Percentiles rank a stretch among this genome's conserved stretches.
Conservation (phyloP, 2,888 invertebrate genomes). For the Andrena fulva region DNA sequence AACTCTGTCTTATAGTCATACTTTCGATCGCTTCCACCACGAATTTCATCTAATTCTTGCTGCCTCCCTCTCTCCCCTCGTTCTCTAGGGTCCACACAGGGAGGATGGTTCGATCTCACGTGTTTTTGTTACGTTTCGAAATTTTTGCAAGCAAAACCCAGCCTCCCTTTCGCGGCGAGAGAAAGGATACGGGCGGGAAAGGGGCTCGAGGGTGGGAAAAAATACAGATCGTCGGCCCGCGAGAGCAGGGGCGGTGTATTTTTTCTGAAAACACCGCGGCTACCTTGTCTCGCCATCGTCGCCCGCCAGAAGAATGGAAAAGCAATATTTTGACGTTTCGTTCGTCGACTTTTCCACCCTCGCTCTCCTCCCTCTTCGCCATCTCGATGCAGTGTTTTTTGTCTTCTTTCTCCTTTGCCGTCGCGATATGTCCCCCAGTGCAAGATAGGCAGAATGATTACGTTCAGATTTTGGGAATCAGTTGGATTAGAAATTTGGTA, state of each 20-base stretch:
- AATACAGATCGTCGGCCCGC: slow-evolving; percentile 74
- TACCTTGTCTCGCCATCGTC: slow-evolving; percentile 75
- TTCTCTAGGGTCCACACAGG: neutral
- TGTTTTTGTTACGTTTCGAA: slow-evolving; percentile 78
- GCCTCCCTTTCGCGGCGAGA: slow-evolving; percentile 37
- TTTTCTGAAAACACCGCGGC: slow-evolving; percentile 83
- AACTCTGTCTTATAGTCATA: neutral
- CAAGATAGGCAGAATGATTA: neutral
- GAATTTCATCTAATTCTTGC: too few species aligned
- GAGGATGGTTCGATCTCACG: slow-evolving; percentile 55
- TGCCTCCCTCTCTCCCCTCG: neutral
- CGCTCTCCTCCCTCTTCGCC: slow-evolving; percentile 1
- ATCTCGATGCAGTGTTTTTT: slow-evolving; percentile 17
- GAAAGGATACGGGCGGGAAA: slow-evolving; percentile 52
- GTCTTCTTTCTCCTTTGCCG: neutral
- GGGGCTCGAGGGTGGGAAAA: slow-evolving; percentile 68
- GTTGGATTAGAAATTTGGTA: neutral
- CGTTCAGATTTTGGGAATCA: neutral
- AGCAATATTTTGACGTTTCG: slow-evolving; percentile 83
- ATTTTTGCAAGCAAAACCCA: slow-evolving; percentile 71
- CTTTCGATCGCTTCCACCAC: neutral
- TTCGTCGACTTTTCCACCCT: slow-evolving; percentile 67
- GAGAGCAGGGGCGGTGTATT: slow-evolving; percentile 76
- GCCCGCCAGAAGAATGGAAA: slow-evolving; percentile 83
- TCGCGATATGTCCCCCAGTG: neutral